phyloP scores from a whole-genome alignment of 2,888 invertebrate genomes.

The Mesorhabditis sp. region DNA sequence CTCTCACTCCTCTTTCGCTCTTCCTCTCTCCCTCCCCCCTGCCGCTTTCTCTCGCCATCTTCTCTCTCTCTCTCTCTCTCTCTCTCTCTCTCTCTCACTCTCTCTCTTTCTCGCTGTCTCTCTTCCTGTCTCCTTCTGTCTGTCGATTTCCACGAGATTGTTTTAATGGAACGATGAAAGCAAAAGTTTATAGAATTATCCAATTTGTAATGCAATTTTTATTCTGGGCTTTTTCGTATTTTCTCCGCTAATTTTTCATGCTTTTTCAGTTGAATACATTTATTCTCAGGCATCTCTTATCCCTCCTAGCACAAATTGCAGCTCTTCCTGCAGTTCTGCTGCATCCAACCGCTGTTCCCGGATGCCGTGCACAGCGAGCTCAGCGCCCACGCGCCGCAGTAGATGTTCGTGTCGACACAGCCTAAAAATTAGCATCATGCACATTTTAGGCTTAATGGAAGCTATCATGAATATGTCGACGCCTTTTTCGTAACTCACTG shows the following conservation, averaged over 20 bases:
- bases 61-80: too few relatives aligned
- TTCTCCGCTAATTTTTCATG: not conserved
- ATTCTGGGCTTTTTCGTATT: not conserved
- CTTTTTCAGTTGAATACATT: not conserved
- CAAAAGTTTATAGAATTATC: too few relatives aligned
- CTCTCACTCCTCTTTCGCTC: too few relatives aligned
- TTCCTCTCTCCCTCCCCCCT: too few relatives aligned
- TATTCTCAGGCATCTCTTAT: not conserved
- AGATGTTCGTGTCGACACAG: slow-evolving; percentile 49
- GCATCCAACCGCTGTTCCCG: slow-evolving; percentile 43
- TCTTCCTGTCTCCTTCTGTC: too few relatives aligned
- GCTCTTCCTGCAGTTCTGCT: slow-evolving; percentile 48
- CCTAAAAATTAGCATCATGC: slow-evolving; percentile 20
- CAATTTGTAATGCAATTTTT: too few relatives aligned
- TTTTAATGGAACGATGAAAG: too few relatives aligned
- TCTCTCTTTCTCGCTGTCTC: too few relatives aligned
- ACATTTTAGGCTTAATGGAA: too few relatives aligned
- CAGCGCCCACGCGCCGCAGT: slow-evolving; percentile 54
- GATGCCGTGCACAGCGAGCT: slow-evolving; percentile 37
- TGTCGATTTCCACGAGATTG: too few relatives aligned
- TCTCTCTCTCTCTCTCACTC: too few relatives aligned
- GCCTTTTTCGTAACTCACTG: not conserved
- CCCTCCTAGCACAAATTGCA: slow-evolving; percentile 41
- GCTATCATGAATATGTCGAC: slow-evolving; percentile 11
- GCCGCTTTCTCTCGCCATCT: too few relatives aligned